Evolutionary conservation across 2,113 vertebrate species (phyloP).

Genomic region (Geococcyx californianus): DNA sequence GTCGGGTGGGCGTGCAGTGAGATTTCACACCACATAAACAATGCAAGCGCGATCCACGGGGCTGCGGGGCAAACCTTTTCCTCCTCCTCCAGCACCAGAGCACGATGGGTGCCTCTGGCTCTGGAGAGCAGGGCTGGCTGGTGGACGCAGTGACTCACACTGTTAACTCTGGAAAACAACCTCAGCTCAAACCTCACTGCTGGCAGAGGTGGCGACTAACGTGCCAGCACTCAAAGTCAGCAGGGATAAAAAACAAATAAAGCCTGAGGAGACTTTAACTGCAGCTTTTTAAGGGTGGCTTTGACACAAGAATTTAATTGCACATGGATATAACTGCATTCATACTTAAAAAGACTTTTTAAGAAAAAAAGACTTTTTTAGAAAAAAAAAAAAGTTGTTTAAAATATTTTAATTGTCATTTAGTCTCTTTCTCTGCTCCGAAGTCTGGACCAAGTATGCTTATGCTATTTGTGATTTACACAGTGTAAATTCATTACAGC

Average conservation of each 20-base stretch:
- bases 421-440: not conserved
- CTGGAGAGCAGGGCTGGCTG: not conserved
- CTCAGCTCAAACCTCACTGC: not conserved
- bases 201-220: not conserved
- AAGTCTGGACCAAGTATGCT: not conserved
- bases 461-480: not conserved
- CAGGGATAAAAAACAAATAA: not conserved
- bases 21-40: not conserved
- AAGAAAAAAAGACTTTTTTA: too few species aligned
- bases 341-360: not conserved
- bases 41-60: rapidly evolving
- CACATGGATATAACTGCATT: not conserved
- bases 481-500: not conserved
- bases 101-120: not conserved
- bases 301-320: not conserved
- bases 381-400: not conserved
- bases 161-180: not conserved
- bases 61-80: not conserved
- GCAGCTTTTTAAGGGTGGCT: not conserved
- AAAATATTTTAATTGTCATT: not conserved
- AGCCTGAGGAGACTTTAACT: not conserved
- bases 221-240: not conserved
- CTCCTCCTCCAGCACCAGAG: not conserved
- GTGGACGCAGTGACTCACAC: not conserved
- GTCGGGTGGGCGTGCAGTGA: rapidly evolving